Conservation (phyloP, 1,140 invertebrate genomes). For the Pararge aegeria region DNA sequence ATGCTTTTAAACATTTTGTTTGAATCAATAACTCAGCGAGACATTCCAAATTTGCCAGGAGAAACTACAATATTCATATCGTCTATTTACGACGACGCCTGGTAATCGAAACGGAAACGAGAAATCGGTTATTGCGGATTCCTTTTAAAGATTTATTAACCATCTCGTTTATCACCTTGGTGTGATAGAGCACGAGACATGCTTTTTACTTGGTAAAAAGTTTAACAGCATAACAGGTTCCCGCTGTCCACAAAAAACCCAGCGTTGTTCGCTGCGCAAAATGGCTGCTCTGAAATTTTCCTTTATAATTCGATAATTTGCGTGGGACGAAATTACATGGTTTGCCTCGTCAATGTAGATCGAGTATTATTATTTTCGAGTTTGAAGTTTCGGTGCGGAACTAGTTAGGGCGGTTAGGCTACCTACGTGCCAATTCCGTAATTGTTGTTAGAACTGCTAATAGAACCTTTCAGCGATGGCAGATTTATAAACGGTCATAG, state of each 20-base stretch:
- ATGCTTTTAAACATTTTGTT: background rate
- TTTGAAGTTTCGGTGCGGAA: conserved; percentile 1
- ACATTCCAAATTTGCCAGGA: conserved; percentile 10
- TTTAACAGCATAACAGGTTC: conserved; percentile 39
- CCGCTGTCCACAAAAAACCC: conserved; percentile 29
- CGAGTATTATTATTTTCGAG: conserved; percentile 11
- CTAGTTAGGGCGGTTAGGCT: background rate
- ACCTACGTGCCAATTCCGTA: background rate
- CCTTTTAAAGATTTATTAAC: conserved; percentile 28
- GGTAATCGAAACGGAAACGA: conserved; percentile 29
- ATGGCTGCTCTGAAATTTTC: conserved; percentile 30
- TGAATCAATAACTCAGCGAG: background rate
- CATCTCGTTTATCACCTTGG: conserved; percentile 27
- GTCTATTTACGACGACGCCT: conserved; percentile 17
- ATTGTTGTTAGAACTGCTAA: too few relatives aligned
- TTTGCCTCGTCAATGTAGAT: conserved; percentile 23
- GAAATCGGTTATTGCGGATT: conserved; percentile 27
- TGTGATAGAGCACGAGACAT: conserved; percentile 29
- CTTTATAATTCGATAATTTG: conserved; percentile 28
- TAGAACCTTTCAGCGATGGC: too few relatives aligned
- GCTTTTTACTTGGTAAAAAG: conserved; percentile 37
- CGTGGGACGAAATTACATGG: conserved; percentile 25
- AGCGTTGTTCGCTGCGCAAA: conserved; percentile 30
- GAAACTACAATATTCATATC: conserved; percentile 8
- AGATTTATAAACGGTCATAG: too few relatives aligned